Conservation (phyloP, 1,140 invertebrate genomes). For the Apis laboriosa region DNA sequence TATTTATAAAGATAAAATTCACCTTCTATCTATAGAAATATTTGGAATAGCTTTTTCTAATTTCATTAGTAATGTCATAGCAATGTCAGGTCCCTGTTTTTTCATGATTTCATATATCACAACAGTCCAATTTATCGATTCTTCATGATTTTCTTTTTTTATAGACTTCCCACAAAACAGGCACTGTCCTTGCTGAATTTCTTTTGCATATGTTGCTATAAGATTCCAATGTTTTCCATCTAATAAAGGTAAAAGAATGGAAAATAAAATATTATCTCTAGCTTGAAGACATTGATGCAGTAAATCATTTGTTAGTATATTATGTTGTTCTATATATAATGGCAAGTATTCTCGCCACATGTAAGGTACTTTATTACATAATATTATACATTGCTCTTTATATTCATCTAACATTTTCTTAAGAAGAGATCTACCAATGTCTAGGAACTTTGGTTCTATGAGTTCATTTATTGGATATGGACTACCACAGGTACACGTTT, state of each 20-base stretch:
- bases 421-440: constrained; percentile 69
- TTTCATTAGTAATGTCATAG: constrained; percentile 70
- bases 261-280: constrained; percentile 68
- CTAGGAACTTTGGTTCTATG: constrained; percentile 70
- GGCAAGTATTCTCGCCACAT: constrained; percentile 80
- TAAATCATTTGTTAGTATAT: constrained; percentile 54
- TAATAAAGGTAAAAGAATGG: constrained; percentile 67
- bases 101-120: constrained; percentile 70
- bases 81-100: constrained; percentile 66
- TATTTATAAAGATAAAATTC: background rate
- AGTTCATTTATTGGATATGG: constrained; percentile 55
- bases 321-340: constrained; percentile 53
- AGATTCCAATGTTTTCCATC: constrained; percentile 69
- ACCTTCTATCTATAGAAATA: constrained; percentile 72
- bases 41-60: constrained; percentile 68
- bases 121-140: constrained; percentile 72
- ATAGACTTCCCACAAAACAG: constrained; percentile 66
- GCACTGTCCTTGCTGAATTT: constrained; percentile 70
- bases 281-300: constrained; percentile 70
- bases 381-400: constrained; percentile 60
- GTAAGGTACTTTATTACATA: constrained; percentile 83
- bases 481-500: constrained; percentile 70
- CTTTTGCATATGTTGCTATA: constrained; percentile 55
- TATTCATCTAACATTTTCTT: constrained; percentile 59
- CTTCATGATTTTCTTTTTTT: constrained; percentile 40